These are phyloP conservation scores for Asobara japonica DNA, from an alignment of 1,140 invertebrate genomes.

Conservation along the genomic window DNA sequence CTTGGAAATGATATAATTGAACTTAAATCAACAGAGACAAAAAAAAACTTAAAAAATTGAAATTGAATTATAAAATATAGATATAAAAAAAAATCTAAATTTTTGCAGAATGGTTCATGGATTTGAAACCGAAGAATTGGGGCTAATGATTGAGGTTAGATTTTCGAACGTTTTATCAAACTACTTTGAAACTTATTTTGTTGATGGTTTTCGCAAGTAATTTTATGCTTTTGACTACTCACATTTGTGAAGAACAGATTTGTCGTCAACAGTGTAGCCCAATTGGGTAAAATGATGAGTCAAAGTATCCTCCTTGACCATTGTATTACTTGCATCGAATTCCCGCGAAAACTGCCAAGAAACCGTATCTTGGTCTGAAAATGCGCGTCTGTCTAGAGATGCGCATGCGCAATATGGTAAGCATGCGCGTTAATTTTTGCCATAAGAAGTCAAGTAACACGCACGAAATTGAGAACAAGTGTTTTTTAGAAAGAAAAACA, in stretches of 20 bases:
- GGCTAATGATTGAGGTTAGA: neutral
- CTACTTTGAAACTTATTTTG: neutral
- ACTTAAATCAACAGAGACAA: no score
- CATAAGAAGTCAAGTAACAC: no score
- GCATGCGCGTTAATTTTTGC: no score
- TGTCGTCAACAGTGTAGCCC: slow-evolving; percentile 42
- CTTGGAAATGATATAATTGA: no score
- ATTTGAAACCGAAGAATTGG: neutral
- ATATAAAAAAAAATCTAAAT: neutral
- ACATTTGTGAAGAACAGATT: slow-evolving; percentile 54
- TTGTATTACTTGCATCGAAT: slow-evolving; percentile 36
- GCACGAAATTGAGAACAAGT: no score
- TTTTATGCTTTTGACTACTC: slow-evolving; percentile 38
- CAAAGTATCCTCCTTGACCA: slow-evolving; percentile 50
- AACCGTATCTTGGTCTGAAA: no score
- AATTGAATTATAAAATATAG: neutral
- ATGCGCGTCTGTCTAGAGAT: no score
- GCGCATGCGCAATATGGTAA: no score
- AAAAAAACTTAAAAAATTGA: no score
- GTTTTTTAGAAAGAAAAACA: no score
- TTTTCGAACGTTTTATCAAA: neutral
- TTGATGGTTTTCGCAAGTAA: neutral
- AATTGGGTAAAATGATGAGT: slow-evolving; percentile 47
- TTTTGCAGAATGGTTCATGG: no score
- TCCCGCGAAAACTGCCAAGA: slow-evolving; percentile 50